Conservation (phyloP, 2,888 invertebrate species). For the Synanthedon formicaeformis region DNA sequence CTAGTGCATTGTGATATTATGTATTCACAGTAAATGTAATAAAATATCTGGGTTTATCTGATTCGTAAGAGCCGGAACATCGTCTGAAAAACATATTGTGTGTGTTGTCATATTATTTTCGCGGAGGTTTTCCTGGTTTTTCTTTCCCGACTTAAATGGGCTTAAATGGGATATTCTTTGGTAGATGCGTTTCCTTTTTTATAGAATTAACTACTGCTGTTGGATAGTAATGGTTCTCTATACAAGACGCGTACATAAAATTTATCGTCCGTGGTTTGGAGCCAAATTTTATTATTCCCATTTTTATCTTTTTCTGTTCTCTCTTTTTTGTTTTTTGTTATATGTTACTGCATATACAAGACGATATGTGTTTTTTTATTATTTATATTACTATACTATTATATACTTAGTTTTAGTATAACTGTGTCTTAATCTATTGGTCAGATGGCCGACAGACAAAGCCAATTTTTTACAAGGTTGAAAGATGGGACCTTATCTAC, state of each 20-base stretch:
- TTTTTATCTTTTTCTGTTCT: neutral
- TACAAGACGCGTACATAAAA: slow-evolving; percentile 3
- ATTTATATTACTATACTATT: too few species aligned
- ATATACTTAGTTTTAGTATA: too few species aligned
- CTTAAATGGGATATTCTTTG: slow-evolving; percentile 31
- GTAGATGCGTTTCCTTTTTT: slow-evolving; percentile 39
- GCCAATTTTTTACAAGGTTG: too few species aligned
- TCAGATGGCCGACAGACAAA: too few species aligned
- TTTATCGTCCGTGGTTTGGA: slow-evolving; percentile 1
- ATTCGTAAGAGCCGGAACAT: slow-evolving; percentile 35
- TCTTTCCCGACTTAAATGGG: slow-evolving; percentile 43
- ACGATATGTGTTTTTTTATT: too few species aligned
- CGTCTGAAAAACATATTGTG: slow-evolving; percentile 48
- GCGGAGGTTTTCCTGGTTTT: slow-evolving; percentile 39
- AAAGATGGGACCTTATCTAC: too few species aligned
- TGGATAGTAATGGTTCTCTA: neutral
- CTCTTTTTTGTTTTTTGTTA: too few species aligned
- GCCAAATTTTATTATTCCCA: slow-evolving; percentile 3
- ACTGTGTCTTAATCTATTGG: too few species aligned
- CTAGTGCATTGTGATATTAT: too few species aligned
- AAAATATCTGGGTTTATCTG: slow-evolving; percentile 16
- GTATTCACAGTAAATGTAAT: neutral
- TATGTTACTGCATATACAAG: too few species aligned
- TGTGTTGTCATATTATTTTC: slow-evolving; percentile 43
- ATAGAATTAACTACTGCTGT: slow-evolving; percentile 20